These are phyloP conservation scores for Drosophila pegasa DNA, from an alignment of 2,888 invertebrate genomes.

Conservation along the genomic window DNA sequence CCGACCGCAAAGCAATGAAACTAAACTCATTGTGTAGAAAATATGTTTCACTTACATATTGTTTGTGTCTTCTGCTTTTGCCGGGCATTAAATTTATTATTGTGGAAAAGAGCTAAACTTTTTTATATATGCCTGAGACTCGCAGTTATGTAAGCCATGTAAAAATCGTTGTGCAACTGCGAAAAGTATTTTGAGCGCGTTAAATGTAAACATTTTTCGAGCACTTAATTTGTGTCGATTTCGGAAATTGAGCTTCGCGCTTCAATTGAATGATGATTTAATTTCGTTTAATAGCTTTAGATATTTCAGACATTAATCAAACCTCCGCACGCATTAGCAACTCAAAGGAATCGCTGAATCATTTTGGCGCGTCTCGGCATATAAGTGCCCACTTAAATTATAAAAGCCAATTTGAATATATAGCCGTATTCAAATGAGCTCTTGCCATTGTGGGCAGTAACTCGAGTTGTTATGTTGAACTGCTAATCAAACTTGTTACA, in stretches of 20 bases:
- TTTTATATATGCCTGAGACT: slow-evolving; percentile 11
- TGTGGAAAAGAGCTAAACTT: slow-evolving; percentile 44
- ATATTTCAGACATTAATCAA: slow-evolving; percentile 37
- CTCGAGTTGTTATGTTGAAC: slow-evolving; percentile 12
- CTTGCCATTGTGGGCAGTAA: slow-evolving; percentile 16
- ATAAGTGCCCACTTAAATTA: slow-evolving; percentile 43
- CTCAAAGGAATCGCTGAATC: slow-evolving; percentile 44
- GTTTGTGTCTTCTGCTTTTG: slow-evolving; percentile 16
- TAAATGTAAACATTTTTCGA: slow-evolving; percentile 60
- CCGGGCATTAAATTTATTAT: slow-evolving; percentile 65
- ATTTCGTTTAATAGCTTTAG: slow-evolving; percentile 59
- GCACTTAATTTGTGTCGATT: slow-evolving; percentile 50
- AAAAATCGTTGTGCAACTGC: slow-evolving; percentile 63
- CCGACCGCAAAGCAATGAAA: slow-evolving; percentile 22
- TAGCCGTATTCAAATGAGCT: slow-evolving; percentile 16
- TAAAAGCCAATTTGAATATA: slow-evolving; percentile 38
- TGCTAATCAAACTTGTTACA: slow-evolving; percentile 2
- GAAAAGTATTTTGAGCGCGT: slow-evolving; percentile 51
- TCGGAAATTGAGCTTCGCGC: slow-evolving; percentile 42
- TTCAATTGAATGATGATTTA: slow-evolving; percentile 63
- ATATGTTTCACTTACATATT: slow-evolving; percentile 50
- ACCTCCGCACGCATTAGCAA: slow-evolving; percentile 19
- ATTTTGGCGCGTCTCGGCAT: slow-evolving; percentile 40
- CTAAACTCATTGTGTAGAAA: slow-evolving; percentile 33
- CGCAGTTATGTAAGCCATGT: slow-evolving; percentile 53